Conservation (phyloP, 53 echinoderm and acorn worm species). For the Crossaster papposus region DNA sequence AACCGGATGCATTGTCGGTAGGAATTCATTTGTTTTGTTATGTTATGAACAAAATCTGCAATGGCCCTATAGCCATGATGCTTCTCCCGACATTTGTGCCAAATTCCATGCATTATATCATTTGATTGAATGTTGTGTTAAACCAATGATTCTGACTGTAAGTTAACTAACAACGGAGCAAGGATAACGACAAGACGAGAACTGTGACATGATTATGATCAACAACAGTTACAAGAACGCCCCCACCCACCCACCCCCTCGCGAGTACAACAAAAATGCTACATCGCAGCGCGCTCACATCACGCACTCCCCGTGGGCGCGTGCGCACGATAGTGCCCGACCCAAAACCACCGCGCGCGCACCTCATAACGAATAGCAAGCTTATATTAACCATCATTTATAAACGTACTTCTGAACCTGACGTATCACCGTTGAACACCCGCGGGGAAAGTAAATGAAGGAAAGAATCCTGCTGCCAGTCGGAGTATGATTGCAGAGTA, state of each 20-base stretch:
- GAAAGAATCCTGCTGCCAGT: background rate
- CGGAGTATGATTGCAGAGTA: background rate
- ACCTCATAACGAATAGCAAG: background rate
- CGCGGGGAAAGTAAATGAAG: background rate
- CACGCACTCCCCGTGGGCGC: background rate
- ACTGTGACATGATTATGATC: constrained; percentile 13
- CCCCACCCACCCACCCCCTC: background rate
- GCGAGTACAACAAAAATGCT: background rate
- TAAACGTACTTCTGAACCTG: background rate
- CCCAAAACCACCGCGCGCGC: background rate
- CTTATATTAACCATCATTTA: background rate
- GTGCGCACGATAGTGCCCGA: background rate
- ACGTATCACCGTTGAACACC: background rate
- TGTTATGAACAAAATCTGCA: too few relatives aligned
- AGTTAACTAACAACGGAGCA: background rate
- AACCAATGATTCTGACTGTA: too few relatives aligned
- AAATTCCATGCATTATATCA: too few relatives aligned
- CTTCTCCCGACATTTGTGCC: too few relatives aligned
- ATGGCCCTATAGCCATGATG: too few relatives aligned
- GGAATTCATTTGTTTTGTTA: too few relatives aligned
- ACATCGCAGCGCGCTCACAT: background rate
- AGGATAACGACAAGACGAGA: background rate
- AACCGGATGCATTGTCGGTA: too few relatives aligned
- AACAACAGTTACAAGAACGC: constrained; percentile 4
- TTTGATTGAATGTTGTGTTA: too few relatives aligned